A percentile compares a stretch with the other conserved stretches of the same genome.
phyloP scores from a whole-genome alignment of 2,888 invertebrate species.

The Pogonocherus hispidulus region DNA sequence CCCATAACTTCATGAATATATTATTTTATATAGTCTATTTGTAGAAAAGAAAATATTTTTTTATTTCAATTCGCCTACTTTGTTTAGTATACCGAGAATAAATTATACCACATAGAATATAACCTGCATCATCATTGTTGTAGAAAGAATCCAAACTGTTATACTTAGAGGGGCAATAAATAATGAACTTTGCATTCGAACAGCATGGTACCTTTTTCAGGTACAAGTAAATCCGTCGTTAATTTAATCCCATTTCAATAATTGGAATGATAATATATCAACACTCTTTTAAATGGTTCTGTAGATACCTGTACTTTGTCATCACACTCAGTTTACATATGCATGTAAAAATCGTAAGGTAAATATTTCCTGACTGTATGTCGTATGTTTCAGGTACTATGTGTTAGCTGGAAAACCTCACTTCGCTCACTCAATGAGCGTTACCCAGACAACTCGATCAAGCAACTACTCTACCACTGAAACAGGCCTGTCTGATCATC shows the following conservation, averaged over 20 bases:
- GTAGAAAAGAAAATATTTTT: no score
- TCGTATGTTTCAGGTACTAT: conserved; percentile 60
- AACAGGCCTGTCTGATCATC: conserved; percentile 36
- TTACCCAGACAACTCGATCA: conserved; percentile 51
- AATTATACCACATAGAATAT: no score
- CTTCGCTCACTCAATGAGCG: conserved; percentile 58
- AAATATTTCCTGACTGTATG: neutral
- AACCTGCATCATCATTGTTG: no score
- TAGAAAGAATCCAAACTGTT: no score
- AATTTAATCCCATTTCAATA: neutral
- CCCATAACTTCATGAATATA: no score
- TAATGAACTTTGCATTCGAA: neutral
- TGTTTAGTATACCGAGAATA: no score
- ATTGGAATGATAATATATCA: neutral
- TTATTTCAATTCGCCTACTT: no score
- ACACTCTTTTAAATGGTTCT: neutral
- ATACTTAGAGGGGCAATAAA: neutral
- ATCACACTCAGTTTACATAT: neutral
- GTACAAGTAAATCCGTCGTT: neutral
- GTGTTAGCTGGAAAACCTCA: conserved; percentile 61
- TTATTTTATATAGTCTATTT: no score
- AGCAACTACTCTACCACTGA: conserved; percentile 54
- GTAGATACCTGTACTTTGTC: neutral
- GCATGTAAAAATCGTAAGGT: neutral
- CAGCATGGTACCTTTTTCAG: neutral